phyloP scores from a whole-genome alignment of 2,888 invertebrate species.

The Xanthostigma xanthostigma region DNA sequence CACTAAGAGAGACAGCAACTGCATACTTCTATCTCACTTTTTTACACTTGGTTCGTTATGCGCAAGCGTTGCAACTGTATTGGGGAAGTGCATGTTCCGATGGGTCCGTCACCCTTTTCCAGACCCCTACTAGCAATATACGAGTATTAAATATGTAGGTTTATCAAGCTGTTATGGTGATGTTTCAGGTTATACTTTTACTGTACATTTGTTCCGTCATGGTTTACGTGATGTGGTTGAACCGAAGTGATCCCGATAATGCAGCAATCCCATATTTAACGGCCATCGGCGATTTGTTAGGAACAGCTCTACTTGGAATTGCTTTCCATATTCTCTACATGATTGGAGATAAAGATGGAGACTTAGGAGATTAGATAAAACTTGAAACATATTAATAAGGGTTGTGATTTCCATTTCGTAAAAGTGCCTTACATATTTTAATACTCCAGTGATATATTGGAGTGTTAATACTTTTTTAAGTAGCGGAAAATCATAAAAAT shows the following conservation, averaged over 20 bases:
- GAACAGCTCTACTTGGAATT: slow-evolving; percentile 60
- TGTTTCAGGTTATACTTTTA: slow-evolving; percentile 43
- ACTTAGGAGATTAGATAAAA: slow-evolving; percentile 48
- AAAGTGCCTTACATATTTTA: not conserved
- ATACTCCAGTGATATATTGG: no score
- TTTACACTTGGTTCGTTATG: no score
- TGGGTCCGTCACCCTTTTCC: no score
- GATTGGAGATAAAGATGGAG: slow-evolving; percentile 60
- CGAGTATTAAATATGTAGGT: no score
- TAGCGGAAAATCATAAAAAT: no score
- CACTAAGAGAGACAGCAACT: no score
- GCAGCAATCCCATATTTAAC: slow-evolving; percentile 82
- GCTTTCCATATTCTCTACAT: slow-evolving; percentile 59
- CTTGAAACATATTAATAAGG: not conserved
- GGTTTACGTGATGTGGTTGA: slow-evolving; percentile 70
- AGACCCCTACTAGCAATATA: no score
- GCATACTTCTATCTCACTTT: no score
- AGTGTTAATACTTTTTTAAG: no score
- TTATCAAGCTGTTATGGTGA: not conserved
- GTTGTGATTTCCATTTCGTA: not conserved
- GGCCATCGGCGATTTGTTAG: slow-evolving; percentile 76
- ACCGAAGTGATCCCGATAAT: slow-evolving; percentile 75
- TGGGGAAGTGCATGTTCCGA: no score
- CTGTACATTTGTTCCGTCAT: slow-evolving; percentile 68
- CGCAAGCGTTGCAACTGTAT: no score